Base-by-base conservation (phyloP, 2,113 vertebrate genomes). In the Rhineura floridana region DNA sequence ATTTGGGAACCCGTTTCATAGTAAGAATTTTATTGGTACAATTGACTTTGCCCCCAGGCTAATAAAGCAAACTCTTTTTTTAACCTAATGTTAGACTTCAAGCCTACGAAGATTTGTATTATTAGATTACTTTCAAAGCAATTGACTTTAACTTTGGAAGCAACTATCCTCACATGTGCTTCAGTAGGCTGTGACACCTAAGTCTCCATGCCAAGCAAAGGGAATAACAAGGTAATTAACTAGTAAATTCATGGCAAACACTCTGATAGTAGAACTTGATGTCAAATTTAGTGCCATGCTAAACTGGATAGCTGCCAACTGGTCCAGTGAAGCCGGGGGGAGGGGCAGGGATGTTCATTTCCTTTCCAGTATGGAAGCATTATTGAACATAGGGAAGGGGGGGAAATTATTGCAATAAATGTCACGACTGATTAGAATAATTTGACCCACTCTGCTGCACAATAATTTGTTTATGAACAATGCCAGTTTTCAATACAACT, bases 111-210 rank as follows among this genome's bases (percentile, higher is more conserved):
- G 84, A 3, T 28, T 81, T 87, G 69, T 42, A 52, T 42, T n/a
- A 82, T 52, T 12, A 73, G 50, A 6, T 75, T 48, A 36, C 69
- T 36, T 44, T 72, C 25, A 48, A 62, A 85, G n/a, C 50, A 44
- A 44, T 39, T 59, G 73, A 81, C 87, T 42, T 83, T 25, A 23
- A 88, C 76, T 17, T 92, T 15, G 87, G 19, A 84, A 80, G 83
- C 50, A 93, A 90, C 72, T 86, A 39, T 1, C 55, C 50, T 59
- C 84, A 67, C 23, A 83, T 87, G 75, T 83, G 83, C 73, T 73
- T 89, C n/a, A 90, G 46, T 72, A 81, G 12, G 19, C n/a, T 86
- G n/a, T 15, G 8, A 6, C 48, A 80, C 23, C 21, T 15, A 28
- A 65, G 44, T 44, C 33, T 44, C 42, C 39, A 75, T 30, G 15